Conservation (phyloP, 2,888 invertebrate species). For the Lucinisca nassula region DNA sequence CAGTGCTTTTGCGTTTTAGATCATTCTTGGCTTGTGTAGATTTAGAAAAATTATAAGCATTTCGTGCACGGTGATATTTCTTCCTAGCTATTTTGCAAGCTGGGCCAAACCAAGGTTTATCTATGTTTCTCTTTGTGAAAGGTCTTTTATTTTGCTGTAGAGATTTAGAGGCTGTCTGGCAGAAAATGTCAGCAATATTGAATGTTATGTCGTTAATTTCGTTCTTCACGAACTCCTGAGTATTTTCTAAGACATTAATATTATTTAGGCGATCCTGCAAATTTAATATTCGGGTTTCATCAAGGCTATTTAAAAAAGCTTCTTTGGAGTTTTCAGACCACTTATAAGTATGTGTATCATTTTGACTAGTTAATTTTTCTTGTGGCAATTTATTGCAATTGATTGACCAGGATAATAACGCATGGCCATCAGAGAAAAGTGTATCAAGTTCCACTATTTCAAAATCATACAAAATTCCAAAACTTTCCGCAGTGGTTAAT, state of each 20-base stretch:
- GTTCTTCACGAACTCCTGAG: too few relatives aligned
- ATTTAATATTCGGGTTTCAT: too few relatives aligned
- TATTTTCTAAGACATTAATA: too few relatives aligned
- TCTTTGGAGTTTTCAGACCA: too few relatives aligned
- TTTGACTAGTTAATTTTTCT: not conserved
- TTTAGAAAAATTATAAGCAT: too few relatives aligned
- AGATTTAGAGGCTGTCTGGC: not conserved
- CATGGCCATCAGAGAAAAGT: not conserved
- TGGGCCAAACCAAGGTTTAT: conserved; percentile 9
- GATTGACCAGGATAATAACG: not conserved
- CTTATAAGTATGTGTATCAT: too few relatives aligned
- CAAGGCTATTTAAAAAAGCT: too few relatives aligned
- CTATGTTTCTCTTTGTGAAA: not conserved
- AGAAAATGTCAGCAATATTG: not conserved
- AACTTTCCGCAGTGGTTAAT: not conserved
- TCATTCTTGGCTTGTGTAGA: too few relatives aligned
- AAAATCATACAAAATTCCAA: not conserved
- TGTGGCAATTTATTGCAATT: not conserved
- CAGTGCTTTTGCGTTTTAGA: too few relatives aligned
- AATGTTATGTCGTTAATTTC: not conserved
- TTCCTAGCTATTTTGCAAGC: too few relatives aligned
- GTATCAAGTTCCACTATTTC: not conserved
- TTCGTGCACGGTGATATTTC: too few relatives aligned
- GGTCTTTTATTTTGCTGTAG: not conserved
- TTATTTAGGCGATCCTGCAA: too few relatives aligned